A percentile compares a stretch with the other conserved stretches of the same genome.
Conservation (phyloP, 2,113 vertebrate species). For the Eupsittula cactorum region DNA sequence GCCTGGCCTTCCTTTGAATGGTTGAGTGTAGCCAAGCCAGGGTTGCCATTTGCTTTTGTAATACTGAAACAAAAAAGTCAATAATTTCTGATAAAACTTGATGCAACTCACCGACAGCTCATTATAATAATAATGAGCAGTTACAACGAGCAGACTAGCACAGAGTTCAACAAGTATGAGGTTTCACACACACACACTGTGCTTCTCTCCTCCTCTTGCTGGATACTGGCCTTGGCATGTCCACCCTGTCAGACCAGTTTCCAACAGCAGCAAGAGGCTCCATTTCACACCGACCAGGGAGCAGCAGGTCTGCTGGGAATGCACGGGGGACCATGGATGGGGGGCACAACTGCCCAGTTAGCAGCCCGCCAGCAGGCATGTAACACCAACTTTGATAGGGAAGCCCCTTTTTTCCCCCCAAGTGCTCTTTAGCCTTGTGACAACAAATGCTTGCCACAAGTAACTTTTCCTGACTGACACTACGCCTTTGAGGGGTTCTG, state of each 20-base stretch:
- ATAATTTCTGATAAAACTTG: slow-evolving; percentile 25
- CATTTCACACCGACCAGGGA: background rate
- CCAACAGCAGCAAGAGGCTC: background rate
- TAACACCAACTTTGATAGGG: background rate
- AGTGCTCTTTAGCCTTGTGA: background rate
- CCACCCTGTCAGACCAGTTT: background rate
- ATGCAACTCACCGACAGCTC: background rate
- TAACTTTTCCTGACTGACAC: background rate
- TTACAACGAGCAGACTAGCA: background rate
- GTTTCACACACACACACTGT: background rate
- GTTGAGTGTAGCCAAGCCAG: background rate
- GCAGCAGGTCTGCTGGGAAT: background rate
- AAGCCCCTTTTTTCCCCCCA: accelerated
- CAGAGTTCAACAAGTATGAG: background rate
- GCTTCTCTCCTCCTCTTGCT: background rate
- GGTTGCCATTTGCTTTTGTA: background rate
- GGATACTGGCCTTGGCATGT: background rate
- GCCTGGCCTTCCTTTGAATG: background rate
- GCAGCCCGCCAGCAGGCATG: accelerated
- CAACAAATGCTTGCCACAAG: background rate
- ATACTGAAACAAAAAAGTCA: background rate
- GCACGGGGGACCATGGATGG: accelerated
- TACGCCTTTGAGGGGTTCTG: accelerated
- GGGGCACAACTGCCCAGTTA: background rate
- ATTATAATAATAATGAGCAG: background rate